These are phyloP conservation scores for Heterodera carotae DNA, from an alignment of 1,140 invertebrate species.

Conservation along the genomic window DNA sequence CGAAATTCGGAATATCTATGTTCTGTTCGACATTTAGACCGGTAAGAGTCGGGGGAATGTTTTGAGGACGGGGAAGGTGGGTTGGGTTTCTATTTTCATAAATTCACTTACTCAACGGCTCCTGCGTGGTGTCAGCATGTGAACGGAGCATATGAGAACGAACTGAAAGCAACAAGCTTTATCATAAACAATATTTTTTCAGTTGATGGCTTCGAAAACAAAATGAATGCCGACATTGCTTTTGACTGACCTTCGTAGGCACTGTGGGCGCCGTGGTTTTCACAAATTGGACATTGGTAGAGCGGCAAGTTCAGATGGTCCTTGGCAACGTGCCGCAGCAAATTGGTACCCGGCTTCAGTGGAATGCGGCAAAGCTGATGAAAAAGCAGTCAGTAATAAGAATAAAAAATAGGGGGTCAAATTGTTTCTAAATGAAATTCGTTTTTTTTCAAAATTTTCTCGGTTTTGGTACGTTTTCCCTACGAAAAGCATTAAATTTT, in stretches of 20 bases:
- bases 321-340: constrained; percentile 56
- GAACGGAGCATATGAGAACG: constrained; percentile 50
- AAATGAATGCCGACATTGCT: not conserved
- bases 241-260: constrained; percentile 45
- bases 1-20: too few species aligned
- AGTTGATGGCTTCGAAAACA: not conserved
- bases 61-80: too few species aligned
- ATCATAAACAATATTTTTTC: too few species aligned
- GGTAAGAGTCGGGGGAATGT: too few species aligned
- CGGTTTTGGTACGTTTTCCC: too few species aligned
- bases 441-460: too few species aligned
- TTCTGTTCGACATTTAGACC: too few species aligned
- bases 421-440: too few species aligned
- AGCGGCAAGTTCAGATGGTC: constrained; percentile 52
- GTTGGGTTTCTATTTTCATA: too few species aligned
- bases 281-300: constrained; percentile 57
- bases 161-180: constrained; percentile 34
- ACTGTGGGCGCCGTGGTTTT: constrained; percentile 52
- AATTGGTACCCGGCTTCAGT: constrained; percentile 56
- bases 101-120: constrained; percentile 43
- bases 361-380: constrained; percentile 53
- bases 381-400: constrained; percentile 8
- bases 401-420: constrained; percentile 8
- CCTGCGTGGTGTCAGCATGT: constrained; percentile 30
- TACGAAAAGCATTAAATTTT: too few species aligned